Conservation (phyloP, 1,140 invertebrate species). For the Helicorthomorpha holstii region DNA sequence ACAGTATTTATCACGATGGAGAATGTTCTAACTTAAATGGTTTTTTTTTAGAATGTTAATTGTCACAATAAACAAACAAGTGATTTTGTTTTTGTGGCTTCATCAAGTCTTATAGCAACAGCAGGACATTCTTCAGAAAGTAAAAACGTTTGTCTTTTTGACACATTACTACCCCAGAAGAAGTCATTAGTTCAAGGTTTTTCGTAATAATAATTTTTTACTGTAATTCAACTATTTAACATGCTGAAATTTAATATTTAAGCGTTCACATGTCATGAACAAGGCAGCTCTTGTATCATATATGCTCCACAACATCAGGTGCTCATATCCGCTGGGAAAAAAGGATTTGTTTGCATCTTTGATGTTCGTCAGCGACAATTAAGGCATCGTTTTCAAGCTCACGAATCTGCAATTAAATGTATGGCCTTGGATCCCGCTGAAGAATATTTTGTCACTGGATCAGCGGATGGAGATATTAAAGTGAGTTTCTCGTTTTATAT, state of each 20-base stretch:
- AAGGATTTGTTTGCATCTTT: conserved; percentile 88
- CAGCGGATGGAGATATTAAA: conserved; percentile 98
- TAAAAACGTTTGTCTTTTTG: conserved; percentile 96
- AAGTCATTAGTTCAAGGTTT: conserved; percentile 68
- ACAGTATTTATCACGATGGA: too few species aligned
- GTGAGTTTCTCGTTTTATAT: conserved; percentile 30
- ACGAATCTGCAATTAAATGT: conserved; percentile 86
- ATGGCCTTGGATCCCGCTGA: conserved; percentile 83
- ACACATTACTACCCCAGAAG: conserved; percentile 86
- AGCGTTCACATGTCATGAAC: conserved; percentile 83
- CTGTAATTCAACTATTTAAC: not conserved
- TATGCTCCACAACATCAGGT: conserved; percentile 84
- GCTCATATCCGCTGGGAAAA: conserved; percentile 84
- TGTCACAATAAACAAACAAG: conserved; percentile 94
- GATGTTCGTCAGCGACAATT: conserved; percentile 77
- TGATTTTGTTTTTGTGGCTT: conserved; percentile 94
- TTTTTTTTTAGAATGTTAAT: conserved; percentile 58
- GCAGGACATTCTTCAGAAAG: conserved; percentile 92
- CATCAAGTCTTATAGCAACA: conserved; percentile 92
- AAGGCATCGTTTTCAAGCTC: conserved; percentile 75
- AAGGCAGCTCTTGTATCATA: conserved; percentile 64
- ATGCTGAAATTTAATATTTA: conserved; percentile 16
- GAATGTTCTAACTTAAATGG: too few species aligned
- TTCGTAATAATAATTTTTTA: conserved; percentile 5
- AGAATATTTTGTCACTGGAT: conserved; percentile 92